Evolutionary conservation across 2,113 vertebrate species (phyloP).

Genomic region (Tenrec ecaudatus): DNA sequence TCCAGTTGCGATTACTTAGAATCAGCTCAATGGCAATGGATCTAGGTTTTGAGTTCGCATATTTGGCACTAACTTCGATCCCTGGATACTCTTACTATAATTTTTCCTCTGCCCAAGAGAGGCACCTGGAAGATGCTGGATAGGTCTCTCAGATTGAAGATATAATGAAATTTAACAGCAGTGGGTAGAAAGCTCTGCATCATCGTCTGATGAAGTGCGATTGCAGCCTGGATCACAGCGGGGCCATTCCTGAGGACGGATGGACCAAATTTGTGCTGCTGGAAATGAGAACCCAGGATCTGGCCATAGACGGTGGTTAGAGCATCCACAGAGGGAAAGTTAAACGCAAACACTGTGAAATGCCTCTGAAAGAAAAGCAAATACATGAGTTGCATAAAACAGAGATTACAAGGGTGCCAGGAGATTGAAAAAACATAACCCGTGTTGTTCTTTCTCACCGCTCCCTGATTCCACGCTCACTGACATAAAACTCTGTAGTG

Average conservation of each 20-base stretch:
- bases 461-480: background rate
- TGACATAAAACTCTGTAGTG: background rate
- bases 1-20: too few relatives aligned
- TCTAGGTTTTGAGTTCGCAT: too few relatives aligned
- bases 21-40: too few relatives aligned
- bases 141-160: slow-evolving; percentile 90
- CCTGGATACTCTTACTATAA: background rate
- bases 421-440: background rate
- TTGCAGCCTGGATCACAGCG: slow-evolving; percentile 85
- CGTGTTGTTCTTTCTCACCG: background rate
- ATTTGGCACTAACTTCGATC: background rate
- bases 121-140: slow-evolving; percentile 89
- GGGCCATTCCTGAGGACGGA: slow-evolving; percentile 80
- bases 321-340: slow-evolving; percentile 87
- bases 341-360: slow-evolving; percentile 91
- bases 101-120: background rate
- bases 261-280: slow-evolving; percentile 82
- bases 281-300: slow-evolving; percentile 87
- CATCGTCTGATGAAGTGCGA: slow-evolving; percentile 87
- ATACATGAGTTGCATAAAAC: background rate
- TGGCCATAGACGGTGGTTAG: slow-evolving; percentile 88
- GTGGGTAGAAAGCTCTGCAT: slow-evolving; percentile 87
- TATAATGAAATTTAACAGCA: slow-evolving; percentile 89
- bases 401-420: background rate
- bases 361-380: slow-evolving; percentile 85